Percentiles rank a stretch among this genome's conserved stretches.
phyloP scores from a whole-genome alignment of 2,888 invertebrate genomes.

The Phymatocera aterrima region DNA sequence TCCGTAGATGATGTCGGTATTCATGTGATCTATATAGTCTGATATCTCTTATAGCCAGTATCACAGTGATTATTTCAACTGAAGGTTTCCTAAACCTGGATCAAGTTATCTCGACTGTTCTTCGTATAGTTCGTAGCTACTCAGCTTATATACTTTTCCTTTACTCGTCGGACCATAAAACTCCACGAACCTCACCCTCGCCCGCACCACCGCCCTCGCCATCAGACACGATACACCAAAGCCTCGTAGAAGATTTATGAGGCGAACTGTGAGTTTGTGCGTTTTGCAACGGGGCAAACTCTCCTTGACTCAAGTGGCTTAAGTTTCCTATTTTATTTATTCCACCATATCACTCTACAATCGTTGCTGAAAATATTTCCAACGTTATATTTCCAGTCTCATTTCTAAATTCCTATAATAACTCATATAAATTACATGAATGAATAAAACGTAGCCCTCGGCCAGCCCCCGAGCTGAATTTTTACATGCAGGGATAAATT shows the following conservation, averaged over 20 bases:
- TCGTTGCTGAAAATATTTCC: no score
- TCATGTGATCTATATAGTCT: background rate
- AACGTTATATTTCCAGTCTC: background rate
- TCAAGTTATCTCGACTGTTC: slow-evolving; percentile 41
- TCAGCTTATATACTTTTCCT: slow-evolving; percentile 36
- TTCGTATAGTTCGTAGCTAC: slow-evolving; percentile 13
- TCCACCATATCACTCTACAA: background rate
- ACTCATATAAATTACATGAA: no score
- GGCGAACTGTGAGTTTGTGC: slow-evolving; percentile 4
- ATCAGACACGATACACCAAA: slow-evolving; percentile 36
- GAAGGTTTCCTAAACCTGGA: slow-evolving; percentile 34
- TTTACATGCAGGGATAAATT: background rate
- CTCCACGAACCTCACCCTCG: background rate
- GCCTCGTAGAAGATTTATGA: slow-evolving; percentile 39
- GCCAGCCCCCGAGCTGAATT: no score
- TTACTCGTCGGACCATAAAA: slow-evolving; percentile 44
- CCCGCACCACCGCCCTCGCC: slow-evolving; percentile 18
- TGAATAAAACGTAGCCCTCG: no score
- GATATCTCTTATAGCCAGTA: background rate
- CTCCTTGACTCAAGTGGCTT: background rate
- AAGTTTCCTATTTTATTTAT: background rate
- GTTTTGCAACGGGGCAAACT: slow-evolving; percentile 13
- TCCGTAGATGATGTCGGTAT: background rate
- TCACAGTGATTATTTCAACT: slow-evolving; percentile 22
- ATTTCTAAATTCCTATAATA: background rate